Percentiles rank a stretch among this genome's conserved stretches.
These are phyloP conservation scores for Aporrectodea caliginosa DNA, from an alignment of 1,140 invertebrate species.

Conservation along the genomic window DNA sequence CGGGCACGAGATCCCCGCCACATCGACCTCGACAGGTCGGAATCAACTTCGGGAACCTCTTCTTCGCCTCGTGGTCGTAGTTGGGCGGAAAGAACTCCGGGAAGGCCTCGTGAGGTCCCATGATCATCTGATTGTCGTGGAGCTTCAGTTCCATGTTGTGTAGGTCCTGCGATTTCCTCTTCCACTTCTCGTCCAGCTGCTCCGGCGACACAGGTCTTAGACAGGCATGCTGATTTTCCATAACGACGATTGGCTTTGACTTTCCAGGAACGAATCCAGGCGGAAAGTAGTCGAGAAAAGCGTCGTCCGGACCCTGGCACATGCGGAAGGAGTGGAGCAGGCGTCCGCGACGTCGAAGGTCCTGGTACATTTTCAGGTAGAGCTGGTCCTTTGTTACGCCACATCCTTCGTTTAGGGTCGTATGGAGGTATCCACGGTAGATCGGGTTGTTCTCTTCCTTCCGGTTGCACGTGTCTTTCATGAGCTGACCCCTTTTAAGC, in stretches of 20 bases:
- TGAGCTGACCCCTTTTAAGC: too few species aligned
- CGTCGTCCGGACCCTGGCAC: slow-evolving; percentile 1
- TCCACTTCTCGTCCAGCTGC: not conserved
- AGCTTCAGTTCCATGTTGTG: not conserved
- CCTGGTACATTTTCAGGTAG: not conserved
- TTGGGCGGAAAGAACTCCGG: not conserved
- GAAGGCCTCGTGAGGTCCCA: not conserved
- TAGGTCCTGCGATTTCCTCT: not conserved
- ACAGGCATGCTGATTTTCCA: not conserved
- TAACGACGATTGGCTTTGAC: not conserved
- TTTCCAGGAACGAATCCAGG: not conserved
- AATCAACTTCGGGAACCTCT: not conserved
- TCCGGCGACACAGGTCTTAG: not conserved
- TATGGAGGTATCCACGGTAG: not conserved
- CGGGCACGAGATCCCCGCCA: not conserved
- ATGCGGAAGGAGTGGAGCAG: not conserved
- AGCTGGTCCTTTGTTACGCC: not conserved
- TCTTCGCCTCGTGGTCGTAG: not conserved
- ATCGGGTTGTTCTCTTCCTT: not conserved
- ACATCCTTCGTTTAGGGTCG: not conserved
- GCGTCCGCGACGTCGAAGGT: not conserved
- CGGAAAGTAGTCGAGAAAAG: not conserved
- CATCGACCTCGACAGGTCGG: not conserved
- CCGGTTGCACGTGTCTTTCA: not conserved
- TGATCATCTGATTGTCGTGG: not conserved